A percentile compares a stretch with the other conserved stretches of the same genome.
These are phyloP conservation scores for Melopsittacus undulatus DNA, from an alignment of 2,797 vertebrate genomes.

Conservation along the genomic window DNA sequence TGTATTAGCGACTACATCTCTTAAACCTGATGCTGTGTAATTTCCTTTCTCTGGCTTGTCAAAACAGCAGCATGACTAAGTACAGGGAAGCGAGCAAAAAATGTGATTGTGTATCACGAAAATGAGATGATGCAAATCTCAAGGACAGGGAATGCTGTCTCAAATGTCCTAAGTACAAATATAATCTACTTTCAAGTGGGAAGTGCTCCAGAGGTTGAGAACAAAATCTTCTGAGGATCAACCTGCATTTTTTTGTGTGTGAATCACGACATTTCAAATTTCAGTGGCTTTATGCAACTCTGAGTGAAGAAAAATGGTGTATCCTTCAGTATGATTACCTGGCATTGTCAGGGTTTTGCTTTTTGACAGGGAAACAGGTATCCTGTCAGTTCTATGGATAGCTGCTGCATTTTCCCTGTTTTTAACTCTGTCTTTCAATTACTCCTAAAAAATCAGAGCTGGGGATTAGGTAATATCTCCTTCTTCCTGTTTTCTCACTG, in stretches of 20 bases:
- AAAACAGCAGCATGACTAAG: background rate
- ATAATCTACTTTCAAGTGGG: slow-evolving; percentile 18
- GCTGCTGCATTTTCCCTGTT: background rate
- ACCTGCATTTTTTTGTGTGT: background rate
- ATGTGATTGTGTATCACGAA: background rate
- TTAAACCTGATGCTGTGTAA: background rate
- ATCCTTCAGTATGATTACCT: background rate
- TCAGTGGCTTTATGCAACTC: background rate
- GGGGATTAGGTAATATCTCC: background rate
- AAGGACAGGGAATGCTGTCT: slow-evolving; percentile 10
- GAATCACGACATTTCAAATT: background rate
- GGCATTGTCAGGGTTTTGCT: background rate
- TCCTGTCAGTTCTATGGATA: background rate
- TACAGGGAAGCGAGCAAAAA: background rate
- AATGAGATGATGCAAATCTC: background rate
- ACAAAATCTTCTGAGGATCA: slow-evolving; percentile 1
- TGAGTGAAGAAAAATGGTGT: background rate
- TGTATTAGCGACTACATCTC: background rate
- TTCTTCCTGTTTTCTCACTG: background rate
- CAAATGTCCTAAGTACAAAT: background rate
- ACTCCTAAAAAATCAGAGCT: background rate
- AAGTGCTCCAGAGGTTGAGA: slow-evolving; percentile 21
- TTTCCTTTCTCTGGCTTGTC: background rate
- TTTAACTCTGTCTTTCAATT: background rate
- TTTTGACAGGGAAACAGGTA: background rate